These are phyloP conservation scores for Tenrec ecaudatus DNA, from an alignment of 2,113 vertebrate genomes.

Conservation along the genomic window DNA sequence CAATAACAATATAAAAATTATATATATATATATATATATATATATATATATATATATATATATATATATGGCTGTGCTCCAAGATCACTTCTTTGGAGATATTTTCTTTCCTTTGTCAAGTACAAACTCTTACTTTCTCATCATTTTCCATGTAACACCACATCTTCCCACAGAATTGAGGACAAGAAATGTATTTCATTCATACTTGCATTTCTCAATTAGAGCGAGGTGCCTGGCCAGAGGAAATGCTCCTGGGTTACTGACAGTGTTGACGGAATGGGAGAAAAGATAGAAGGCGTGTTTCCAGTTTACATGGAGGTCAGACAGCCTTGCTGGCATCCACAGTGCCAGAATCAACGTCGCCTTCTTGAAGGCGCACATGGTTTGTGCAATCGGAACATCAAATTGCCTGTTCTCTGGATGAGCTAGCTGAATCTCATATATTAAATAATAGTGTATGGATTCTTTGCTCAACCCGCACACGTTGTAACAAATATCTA, in stretches of 20 bases:
- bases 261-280: constrained; percentile 3
- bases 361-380: neutral
- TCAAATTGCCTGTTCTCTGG: neutral
- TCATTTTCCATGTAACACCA: neutral
- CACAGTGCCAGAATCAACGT: neutral
- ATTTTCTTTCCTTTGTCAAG: neutral
- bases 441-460: constrained; percentile 62
- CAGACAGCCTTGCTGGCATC: neutral
- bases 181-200: neutral
- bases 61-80: neutral
- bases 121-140: neutral
- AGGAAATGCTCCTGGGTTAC: neutral
- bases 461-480: constrained; percentile 64
- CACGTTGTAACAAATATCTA: constrained; percentile 60
- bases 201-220: neutral
- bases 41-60: neutral
- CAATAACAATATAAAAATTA: neutral
- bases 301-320: neutral
- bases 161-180: neutral
- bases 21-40: neutral
- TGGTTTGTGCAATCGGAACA: neutral
- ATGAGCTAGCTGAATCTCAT: constrained; percentile 43
- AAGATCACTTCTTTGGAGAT: neutral
- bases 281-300: neutral
- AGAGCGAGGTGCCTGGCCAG: neutral